Conservation (phyloP, 2,888 invertebrate genomes). For the Plagiodera versicolora region DNA sequence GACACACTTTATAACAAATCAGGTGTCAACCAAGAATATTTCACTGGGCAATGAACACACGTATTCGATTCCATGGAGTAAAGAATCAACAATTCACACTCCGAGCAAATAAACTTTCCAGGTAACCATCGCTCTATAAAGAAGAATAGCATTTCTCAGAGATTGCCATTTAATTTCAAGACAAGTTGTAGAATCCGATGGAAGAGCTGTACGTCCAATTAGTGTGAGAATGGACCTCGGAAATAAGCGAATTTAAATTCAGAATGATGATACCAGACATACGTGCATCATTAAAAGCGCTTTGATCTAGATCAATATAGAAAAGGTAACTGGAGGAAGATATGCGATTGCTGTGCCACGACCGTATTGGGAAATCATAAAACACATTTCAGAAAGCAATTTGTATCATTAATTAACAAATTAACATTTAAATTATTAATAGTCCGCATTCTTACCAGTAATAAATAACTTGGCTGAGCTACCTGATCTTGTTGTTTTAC, state of each 20-base stretch:
- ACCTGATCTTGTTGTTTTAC: conserved; percentile 40
- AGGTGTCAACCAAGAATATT: no score
- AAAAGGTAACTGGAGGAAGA: conserved; percentile 35
- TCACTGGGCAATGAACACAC: no score
- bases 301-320: conserved; percentile 43
- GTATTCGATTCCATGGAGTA: no score
- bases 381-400: conserved; percentile 56
- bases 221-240: conserved; percentile 27
- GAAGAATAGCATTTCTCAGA: conserved; percentile 30
- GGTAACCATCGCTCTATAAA: conserved; percentile 28
- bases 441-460: conserved; percentile 48
- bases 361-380: conserved; percentile 49
- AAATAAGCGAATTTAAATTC: conserved; percentile 47
- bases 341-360: conserved; percentile 39
- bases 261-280: conserved; percentile 33
- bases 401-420: conserved; percentile 59
- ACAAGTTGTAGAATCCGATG: conserved; percentile 33
- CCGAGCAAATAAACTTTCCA: conserved; percentile 23
- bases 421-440: conserved; percentile 59
- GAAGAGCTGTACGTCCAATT: conserved; percentile 38
- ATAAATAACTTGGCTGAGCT: conserved; percentile 48
- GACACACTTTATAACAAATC: no score
- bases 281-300: conserved; percentile 36
- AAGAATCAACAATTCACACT: conserved; percentile 30
- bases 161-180: conserved; percentile 35